A percentile compares a stretch with the other conserved stretches of the same genome.
Evolutionary conservation across 2,113 vertebrate species (phyloP).

Genomic region (Gallinago undulata): DNA sequence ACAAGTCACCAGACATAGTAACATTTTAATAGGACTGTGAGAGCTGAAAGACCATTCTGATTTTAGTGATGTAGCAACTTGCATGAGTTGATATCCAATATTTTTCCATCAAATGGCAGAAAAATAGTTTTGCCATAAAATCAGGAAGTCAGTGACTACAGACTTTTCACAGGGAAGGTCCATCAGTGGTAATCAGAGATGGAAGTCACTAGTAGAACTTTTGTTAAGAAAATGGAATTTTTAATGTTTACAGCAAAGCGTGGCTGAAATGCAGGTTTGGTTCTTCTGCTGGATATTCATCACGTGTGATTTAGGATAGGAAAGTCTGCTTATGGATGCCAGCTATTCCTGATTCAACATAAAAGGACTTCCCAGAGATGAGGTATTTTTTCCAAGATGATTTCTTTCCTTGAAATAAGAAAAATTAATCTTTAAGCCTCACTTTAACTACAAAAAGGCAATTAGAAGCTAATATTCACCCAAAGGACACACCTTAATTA

Average conservation of each 20-base stretch:
- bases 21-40: background rate
- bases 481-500: slow-evolving; percentile 42
- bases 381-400: background rate
- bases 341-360: background rate
- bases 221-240: background rate
- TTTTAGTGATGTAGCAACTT: background rate
- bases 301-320: background rate
- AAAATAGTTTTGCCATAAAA: background rate
- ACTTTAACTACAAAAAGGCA: background rate
- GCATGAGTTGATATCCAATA: background rate
- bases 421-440: background rate
- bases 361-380: background rate
- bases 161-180: background rate
- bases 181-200: background rate
- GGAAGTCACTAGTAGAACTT: background rate
- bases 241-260: background rate
- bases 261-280: background rate
- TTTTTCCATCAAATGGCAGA: background rate
- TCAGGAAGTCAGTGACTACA: background rate
- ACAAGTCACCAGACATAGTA: background rate
- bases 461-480: background rate
- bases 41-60: background rate
- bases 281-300: background rate
- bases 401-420: background rate
- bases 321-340: background rate